Evolutionary conservation across 2,797 vertebrate species (phyloP), one percentile per base, ranked within the genome.

Genomic region (Malacoctenus gilli): DNA sequence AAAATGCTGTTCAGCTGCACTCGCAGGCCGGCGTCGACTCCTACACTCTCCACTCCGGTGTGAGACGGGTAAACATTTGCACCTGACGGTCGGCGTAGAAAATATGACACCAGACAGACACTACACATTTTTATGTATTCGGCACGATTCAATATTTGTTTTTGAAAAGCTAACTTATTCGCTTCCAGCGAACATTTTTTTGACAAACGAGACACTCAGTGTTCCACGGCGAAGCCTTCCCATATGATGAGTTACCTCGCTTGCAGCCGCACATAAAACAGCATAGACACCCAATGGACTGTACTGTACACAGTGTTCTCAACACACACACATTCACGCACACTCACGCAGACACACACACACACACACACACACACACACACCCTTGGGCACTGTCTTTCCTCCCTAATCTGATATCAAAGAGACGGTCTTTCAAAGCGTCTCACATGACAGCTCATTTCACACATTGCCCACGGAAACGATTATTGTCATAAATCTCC

Each of bases 331-430:
- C 25, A 28, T 9, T 4, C 22, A 8, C 22, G 22, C 22, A 8
- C 22, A 8, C 22, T 4, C 22, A 23, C 22, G 4, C 22, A 46
- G 61, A 65, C 47, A 68, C 53, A 63, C 40, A 11, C 48, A 54
- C 38, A 3, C 40, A 50, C 38, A 55, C 41, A 65, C 40, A 52
- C 59, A 50, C 46, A 52, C 16, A 61, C 60, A 53, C 66, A 49
- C 62, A 56, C 81, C 87, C 78, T 46, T 34, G 63, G 80, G 83
- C 71, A 42, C 66, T 55, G 65, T 84, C 78, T 89, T 83, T 70
- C 59, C 80, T 88, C 86, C 89, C 85, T 89, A 84, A 89, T 89
- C 84, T 85, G 68, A 72, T 85, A 91, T 92, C 89, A 90, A 92
- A 91, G 87, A 76, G 76, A 84, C 57, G 48, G 46, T 53, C 68